phyloP scores from a whole-genome alignment of 2,113 vertebrate genomes.

The Nerophis ophidion region DNA sequence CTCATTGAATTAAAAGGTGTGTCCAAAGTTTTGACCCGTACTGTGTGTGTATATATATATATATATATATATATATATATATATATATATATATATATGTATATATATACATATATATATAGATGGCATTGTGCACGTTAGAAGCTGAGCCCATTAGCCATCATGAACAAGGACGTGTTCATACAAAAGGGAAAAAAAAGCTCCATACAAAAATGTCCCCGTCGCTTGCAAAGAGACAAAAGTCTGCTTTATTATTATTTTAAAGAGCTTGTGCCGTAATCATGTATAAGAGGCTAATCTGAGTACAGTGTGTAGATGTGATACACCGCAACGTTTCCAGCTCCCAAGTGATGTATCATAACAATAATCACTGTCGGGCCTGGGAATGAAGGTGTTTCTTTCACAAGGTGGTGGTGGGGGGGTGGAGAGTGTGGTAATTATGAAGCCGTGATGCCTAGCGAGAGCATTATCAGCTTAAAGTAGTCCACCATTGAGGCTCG shows the following conservation, averaged over 20 bases:
- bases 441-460: conserved; percentile 62
- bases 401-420: conserved; percentile 25
- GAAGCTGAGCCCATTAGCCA: conserved; percentile 15
- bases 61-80: too few species aligned
- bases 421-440: conserved; percentile 67
- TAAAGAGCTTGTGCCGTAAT: conserved; percentile 6
- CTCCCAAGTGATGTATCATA: conserved; percentile 61
- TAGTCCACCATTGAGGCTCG: conserved; percentile 72
- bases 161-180: conserved; percentile 14
- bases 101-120: too few species aligned
- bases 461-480: conserved; percentile 75
- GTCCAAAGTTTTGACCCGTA: too few species aligned
- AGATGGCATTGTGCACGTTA: conserved; percentile 18
- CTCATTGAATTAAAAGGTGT: too few species aligned
- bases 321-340: conserved; percentile 35
- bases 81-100: too few species aligned
- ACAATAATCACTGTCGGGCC: conserved; percentile 69
- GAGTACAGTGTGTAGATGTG: conserved; percentile 1
- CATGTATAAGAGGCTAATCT: conserved; percentile 10
- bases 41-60: too few species aligned
- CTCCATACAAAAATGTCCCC: neutral
- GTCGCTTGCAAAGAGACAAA: neutral
- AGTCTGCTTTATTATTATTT: neutral
- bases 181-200: neutral
- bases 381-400: conserved; percentile 62